Conservation (phyloP, 2,797 vertebrate genomes). For the Clamator glandarius region DNA sequence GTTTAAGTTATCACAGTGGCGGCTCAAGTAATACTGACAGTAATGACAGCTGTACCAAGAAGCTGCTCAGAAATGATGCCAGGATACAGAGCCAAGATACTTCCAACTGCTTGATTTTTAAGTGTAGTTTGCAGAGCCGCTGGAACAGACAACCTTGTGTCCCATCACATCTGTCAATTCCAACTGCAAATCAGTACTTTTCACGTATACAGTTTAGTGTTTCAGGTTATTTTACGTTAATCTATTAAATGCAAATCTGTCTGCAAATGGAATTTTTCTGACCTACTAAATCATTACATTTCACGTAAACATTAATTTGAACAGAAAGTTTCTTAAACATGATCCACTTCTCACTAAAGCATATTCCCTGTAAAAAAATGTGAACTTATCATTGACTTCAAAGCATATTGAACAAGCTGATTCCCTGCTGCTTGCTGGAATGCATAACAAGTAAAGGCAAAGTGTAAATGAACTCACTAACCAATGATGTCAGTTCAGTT, state of each 20-base stretch:
- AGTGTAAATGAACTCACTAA: background rate
- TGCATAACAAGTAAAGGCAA: background rate
- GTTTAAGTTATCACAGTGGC: constrained; percentile 42
- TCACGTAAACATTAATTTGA: background rate
- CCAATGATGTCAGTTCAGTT: background rate
- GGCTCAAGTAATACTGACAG: constrained; percentile 26
- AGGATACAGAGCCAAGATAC: background rate
- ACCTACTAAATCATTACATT: background rate
- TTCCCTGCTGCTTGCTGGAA: background rate
- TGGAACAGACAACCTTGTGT: background rate
- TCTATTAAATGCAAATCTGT: background rate
- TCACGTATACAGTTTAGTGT: fast-evolving
- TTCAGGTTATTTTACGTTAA: background rate
- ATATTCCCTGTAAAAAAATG: background rate
- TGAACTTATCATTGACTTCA: background rate
- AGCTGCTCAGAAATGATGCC: background rate
- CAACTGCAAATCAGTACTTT: background rate
- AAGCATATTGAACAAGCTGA: background rate
- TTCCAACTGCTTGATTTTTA: background rate
- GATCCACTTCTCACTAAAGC: background rate
- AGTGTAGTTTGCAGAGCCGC: background rate
- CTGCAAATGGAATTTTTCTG: background rate
- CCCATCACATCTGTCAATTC: background rate
- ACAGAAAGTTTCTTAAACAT: background rate
- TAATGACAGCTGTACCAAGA: background rate